phyloP scores from a whole-genome alignment of 1,140 invertebrate genomes.

The Paracyclopina nana region DNA sequence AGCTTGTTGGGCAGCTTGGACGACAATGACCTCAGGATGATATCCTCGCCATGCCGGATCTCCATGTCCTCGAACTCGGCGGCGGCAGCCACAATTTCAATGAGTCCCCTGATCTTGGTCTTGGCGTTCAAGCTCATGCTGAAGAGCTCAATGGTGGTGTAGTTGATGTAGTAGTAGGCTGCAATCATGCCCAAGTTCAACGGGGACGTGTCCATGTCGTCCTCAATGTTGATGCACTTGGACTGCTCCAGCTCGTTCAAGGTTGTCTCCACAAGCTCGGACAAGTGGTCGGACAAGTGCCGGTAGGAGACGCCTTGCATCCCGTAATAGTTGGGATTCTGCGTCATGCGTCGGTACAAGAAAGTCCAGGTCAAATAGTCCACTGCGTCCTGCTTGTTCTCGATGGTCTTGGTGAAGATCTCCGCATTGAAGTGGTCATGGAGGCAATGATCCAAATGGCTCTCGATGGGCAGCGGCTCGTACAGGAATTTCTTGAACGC shows the following conservation, averaged over 20 bases:
- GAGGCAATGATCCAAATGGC: slow-evolving; percentile 82
- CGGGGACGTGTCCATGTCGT: slow-evolving; percentile 89
- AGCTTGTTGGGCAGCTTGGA: slow-evolving; percentile 56
- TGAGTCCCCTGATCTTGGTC: slow-evolving; percentile 84
- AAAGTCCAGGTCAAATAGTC: slow-evolving; percentile 99
- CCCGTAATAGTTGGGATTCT: slow-evolving; percentile 99
- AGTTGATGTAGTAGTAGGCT: slow-evolving; percentile 99
- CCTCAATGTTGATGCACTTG: slow-evolving; percentile 93
- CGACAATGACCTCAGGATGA: slow-evolving; percentile 57
- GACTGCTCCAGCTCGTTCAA: slow-evolving; percentile 86
- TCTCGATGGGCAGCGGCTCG: slow-evolving; percentile 74
- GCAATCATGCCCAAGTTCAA: slow-evolving; percentile 99
- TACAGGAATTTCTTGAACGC: slow-evolving; percentile 98
- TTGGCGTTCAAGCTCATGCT: slow-evolving; percentile 88
- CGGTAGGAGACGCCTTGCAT: slow-evolving; percentile 66
- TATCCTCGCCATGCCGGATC: slow-evolving; percentile 85
- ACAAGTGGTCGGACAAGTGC: slow-evolving; percentile 93
- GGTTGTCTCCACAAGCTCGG: slow-evolving; percentile 91
- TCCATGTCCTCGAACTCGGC: slow-evolving; percentile 88
- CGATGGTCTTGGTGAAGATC: slow-evolving; percentile 97
- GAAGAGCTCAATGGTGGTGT: slow-evolving; percentile 96
- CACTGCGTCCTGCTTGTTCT: slow-evolving; percentile 98
- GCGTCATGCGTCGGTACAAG: slow-evolving; percentile 82
- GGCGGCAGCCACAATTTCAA: slow-evolving; percentile 95
- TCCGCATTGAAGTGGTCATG: slow-evolving; percentile 99